Evolutionary conservation across 2,888 invertebrate genomes (phyloP), one percentile per base, ranked within the genome.

Genomic region (Athalia rosae): DNA sequence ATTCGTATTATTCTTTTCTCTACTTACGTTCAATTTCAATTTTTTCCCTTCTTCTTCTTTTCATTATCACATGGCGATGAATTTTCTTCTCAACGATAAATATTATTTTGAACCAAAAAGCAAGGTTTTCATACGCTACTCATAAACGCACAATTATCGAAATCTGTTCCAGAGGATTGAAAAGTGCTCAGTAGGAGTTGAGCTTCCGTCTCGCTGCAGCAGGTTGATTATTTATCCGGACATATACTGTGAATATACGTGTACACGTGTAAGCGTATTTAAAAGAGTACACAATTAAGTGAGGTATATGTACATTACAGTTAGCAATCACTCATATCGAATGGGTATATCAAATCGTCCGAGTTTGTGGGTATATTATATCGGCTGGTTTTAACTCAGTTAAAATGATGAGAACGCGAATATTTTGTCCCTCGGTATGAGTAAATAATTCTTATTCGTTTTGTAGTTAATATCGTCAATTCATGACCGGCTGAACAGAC

Each of bases 291-390:
- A 28, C 28, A 28, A 28, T 28, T 28, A 28, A 28, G 28, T 28
- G 28, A 28, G 28, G 28, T 28, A 28, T 28, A 28, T 28, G 28
- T 28, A 28, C 28, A 28, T 28, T 81, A 82, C 83, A 81, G 84
- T 86, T 85, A 84, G 85, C 86, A 86, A 87, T 87, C 84, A 84
- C 85, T 87, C 87, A 88, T 28, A 28, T 87, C 87, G 86, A 83
- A 82, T 28, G 53, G 53, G 8, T 53, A 53, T 53, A 53, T 11
- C 28, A 28, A 28, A 28, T 28, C 28, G 28, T 28, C 28, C 28
- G 28, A 28, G 28, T 2, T 28, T 28, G 28, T 28, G 41, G 15
- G 50, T 15, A 41, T 43, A 69, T 28, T 83, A 87, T 87, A 87
- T 86, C 83, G 85, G 87, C 87, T 69, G 41, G 87, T 87, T 88